Evolutionary conservation across 2,888 invertebrate genomes (phyloP).

Genomic region (Ischnus inquisitorius): DNA sequence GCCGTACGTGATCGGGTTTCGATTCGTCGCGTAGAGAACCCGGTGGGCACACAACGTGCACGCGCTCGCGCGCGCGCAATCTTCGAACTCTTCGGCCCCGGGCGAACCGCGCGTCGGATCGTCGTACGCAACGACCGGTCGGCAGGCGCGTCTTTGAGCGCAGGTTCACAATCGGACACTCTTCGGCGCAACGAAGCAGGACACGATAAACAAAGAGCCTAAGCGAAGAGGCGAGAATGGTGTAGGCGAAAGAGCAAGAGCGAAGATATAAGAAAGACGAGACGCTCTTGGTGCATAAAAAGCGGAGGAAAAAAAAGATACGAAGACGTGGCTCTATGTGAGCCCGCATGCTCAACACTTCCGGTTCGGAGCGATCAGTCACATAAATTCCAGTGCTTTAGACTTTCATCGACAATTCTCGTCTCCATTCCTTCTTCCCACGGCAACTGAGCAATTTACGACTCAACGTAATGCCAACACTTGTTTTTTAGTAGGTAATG

Average conservation of each 20-base stretch:
- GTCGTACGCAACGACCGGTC: neutral
- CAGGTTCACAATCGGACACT: constrained; percentile 53
- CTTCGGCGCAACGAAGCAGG: constrained; percentile 35
- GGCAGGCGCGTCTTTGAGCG: constrained; percentile 9
- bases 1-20: constrained; percentile 80
- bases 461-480: neutral
- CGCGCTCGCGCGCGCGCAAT: constrained; percentile 20
- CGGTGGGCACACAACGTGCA: constrained; percentile 40
- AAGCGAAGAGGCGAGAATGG: constrained; percentile 24
- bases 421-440: constrained; percentile 24
- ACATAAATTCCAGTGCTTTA: constrained; percentile 61
- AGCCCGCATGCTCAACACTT: constrained; percentile 64
- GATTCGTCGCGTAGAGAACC: constrained; percentile 47
- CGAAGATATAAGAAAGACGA: constrained; percentile 16
- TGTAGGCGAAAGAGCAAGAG: constrained; percentile 25
- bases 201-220: constrained; percentile 51
- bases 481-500: neutral
- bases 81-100: constrained; percentile 27
- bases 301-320: constrained; percentile 30
- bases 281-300: constrained; percentile 22
- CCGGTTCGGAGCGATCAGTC: constrained; percentile 57
- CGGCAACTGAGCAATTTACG: constrained; percentile 53
- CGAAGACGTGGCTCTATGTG: constrained; percentile 29
- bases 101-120: neutral
- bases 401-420: constrained; percentile 36